Percentiles rank a stretch among this genome's conserved stretches.
These are phyloP conservation scores for Diachasma alloeum DNA, from an alignment of 1,140 invertebrate species.

Conservation along the genomic window DNA sequence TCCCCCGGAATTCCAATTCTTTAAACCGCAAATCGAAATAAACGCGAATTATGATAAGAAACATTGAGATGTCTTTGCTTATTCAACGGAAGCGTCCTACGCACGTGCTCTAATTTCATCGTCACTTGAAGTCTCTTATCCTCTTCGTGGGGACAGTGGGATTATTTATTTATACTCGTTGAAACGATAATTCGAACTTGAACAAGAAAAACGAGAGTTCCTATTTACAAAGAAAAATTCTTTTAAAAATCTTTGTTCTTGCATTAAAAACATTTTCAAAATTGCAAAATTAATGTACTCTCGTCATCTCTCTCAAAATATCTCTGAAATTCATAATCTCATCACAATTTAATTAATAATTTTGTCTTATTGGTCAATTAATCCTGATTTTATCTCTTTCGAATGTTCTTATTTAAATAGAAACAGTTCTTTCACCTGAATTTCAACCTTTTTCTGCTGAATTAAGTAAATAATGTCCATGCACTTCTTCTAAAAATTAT, in stretches of 20 bases:
- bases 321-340: too few species aligned
- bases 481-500: neutral
- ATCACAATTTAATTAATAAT: too few species aligned
- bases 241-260: neutral
- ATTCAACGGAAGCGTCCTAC: constrained; percentile 2
- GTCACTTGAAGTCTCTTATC: neutral
- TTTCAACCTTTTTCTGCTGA: too few species aligned
- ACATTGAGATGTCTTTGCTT: neutral
- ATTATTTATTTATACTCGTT: neutral
- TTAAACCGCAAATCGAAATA: neutral
- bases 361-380: too few species aligned
- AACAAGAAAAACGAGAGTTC: neutral
- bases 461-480: too few species aligned
- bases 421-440: too few species aligned
- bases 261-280: too few species aligned
- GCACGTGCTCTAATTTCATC: neutral
- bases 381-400: too few species aligned
- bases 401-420: too few species aligned
- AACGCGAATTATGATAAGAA: neutral
- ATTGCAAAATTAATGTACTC: too few species aligned
- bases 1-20: neutral
- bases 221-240: neutral
- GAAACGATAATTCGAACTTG: neutral
- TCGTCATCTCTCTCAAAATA: too few species aligned
- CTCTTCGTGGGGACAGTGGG: neutral